Conservation (phyloP, 2,888 invertebrate species). For the Cheilosia urbana region DNA sequence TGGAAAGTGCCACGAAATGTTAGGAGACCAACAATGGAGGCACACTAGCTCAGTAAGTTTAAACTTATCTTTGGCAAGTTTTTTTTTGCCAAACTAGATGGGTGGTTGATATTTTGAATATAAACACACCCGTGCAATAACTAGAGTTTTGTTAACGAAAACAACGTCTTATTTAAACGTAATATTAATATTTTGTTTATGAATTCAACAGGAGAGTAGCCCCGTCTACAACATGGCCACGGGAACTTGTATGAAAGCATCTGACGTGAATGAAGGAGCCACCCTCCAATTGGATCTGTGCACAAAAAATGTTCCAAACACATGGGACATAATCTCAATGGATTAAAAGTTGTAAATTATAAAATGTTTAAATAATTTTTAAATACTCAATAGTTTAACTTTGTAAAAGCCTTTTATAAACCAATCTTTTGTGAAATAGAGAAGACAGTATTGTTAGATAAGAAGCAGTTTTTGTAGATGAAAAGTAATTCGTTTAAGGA, state of each 20-base stretch:
- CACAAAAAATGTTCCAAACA: conserved; percentile 82
- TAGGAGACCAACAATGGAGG: conserved; percentile 96
- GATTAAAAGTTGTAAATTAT: conserved; percentile 35
- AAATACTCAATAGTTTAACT: conserved; percentile 42
- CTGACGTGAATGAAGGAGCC: conserved; percentile 83
- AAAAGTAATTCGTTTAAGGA: no score
- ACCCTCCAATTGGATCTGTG: conserved; percentile 87
- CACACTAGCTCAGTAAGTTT: conserved; percentile 86
- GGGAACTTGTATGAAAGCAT: conserved; percentile 91
- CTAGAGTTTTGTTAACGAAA: neutral
- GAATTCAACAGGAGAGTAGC: conserved; percentile 84
- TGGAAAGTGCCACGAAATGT: conserved; percentile 96
- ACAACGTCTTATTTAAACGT: no score
- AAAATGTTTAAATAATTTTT: conserved; percentile 19
- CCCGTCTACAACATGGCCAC: conserved; percentile 94
- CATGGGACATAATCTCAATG: conserved; percentile 65
- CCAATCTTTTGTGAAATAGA: conserved; percentile 52
- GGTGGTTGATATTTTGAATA: neutral
- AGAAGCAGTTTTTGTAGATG: no score
- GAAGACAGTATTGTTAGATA: neutral
- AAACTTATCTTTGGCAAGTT: neutral
- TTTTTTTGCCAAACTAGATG: neutral
- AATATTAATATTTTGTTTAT: neutral
- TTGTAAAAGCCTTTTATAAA: conserved; percentile 55
- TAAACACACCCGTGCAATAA: no score